These are phyloP conservation scores for Phrynocephalus versicolor DNA, from an alignment of 2,113 vertebrate genomes.

Conservation along the genomic window DNA sequence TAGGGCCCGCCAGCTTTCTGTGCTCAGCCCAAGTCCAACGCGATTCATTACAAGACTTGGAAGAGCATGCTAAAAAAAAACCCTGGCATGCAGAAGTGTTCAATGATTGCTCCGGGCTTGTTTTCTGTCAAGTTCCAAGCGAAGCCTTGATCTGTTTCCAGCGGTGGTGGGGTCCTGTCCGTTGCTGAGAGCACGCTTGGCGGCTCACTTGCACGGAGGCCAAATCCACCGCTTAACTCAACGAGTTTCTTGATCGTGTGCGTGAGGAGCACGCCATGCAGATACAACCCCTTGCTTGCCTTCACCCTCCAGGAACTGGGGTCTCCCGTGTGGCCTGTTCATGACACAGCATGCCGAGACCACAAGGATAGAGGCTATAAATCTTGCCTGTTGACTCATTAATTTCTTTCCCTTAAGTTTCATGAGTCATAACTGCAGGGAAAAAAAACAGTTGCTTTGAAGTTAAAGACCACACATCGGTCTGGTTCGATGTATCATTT, in stretches of 20 bases:
- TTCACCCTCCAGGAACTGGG: background rate
- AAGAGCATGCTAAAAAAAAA: background rate
- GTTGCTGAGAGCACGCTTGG: background rate
- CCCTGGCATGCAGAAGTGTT: background rate
- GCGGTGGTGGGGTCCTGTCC: background rate
- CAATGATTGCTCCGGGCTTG: background rate
- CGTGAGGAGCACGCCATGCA: background rate
- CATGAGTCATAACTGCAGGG: background rate
- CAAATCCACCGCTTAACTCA: background rate
- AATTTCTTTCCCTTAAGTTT: background rate
- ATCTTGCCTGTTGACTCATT: background rate
- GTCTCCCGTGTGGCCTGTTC: background rate
- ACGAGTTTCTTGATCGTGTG: background rate
- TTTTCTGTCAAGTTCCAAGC: constrained; percentile 5
- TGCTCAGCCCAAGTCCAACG: background rate
- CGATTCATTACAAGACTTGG: background rate
- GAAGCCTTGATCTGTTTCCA: constrained; percentile 13
- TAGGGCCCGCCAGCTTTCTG: background rate
- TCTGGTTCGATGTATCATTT: background rate
- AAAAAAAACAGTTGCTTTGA: background rate
- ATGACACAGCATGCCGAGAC: background rate
- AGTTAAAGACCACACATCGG: background rate
- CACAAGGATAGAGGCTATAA: background rate
- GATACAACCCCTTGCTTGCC: background rate
- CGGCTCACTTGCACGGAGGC: background rate